phyloP scores from a whole-genome alignment of 2,797 vertebrate genomes.

The Parotocinclus haroldoi region DNA sequence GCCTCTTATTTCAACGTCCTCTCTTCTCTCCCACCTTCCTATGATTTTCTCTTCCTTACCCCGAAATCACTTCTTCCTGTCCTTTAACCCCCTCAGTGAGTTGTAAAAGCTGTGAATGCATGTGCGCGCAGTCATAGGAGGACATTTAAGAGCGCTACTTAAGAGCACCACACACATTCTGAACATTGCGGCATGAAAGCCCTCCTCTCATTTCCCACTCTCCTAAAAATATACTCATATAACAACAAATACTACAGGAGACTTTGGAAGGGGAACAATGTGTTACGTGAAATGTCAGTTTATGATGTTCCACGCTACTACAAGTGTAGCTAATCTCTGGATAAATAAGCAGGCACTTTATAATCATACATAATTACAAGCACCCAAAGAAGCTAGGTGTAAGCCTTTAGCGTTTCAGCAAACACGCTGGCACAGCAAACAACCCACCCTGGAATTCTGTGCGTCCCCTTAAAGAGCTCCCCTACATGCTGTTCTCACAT shows the following conservation, averaged over 20 bases:
- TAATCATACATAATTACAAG: neutral
- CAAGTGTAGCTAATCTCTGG: too few species aligned
- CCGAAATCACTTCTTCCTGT: neutral
- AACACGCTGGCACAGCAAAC: slow-evolving; percentile 33
- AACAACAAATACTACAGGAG: neutral
- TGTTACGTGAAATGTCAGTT: neutral
- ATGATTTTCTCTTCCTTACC: neutral
- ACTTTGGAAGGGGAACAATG: neutral
- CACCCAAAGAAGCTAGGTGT: neutral
- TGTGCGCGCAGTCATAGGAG: slow-evolving; percentile 2
- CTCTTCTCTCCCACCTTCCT: neutral
- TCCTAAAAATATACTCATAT: neutral
- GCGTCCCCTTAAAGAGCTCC: slow-evolving; percentile 66
- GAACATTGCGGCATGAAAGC: neutral
- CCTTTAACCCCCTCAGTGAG: neutral
- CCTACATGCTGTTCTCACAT: slow-evolving; percentile 74
- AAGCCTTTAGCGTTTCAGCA: slow-evolving; percentile 31
- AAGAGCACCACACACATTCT: slow-evolving; percentile 11
- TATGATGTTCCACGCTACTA: neutral
- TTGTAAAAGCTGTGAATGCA: slow-evolving; percentile 17
- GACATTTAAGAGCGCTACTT: neutral
- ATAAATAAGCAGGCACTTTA: slow-evolving; percentile 2
- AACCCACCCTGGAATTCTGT: slow-evolving; percentile 57
- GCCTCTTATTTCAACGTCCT: slow-evolving; percentile 19
- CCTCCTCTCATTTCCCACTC: neutral